These are phyloP conservation scores for Trachymyrmex cornetzi DNA, from an alignment of 1,140 invertebrate species.

Conservation along the genomic window DNA sequence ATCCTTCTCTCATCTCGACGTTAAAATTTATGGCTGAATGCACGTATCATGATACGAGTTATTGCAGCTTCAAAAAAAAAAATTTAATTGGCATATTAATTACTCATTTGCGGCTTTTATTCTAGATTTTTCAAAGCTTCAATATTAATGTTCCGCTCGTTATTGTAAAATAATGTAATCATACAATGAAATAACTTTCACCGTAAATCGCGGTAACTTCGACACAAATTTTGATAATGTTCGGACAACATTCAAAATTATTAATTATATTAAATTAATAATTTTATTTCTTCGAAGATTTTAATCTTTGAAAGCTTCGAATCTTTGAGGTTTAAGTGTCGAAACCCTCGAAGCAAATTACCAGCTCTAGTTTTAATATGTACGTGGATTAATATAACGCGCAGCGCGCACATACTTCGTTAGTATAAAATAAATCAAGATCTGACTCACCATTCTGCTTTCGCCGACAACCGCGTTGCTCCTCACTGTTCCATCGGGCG, in stretches of 20 bases:
- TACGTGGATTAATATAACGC: neutral
- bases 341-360: too few species aligned
- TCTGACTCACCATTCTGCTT: conserved; percentile 81
- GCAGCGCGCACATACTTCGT: neutral
- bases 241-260: too few species aligned
- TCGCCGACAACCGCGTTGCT: conserved; percentile 88
- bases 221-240: too few species aligned
- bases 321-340: too few species aligned
- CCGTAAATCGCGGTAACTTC: too few species aligned
- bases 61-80: neutral
- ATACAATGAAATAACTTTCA: too few species aligned
- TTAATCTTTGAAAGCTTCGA: too few species aligned
- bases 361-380: neutral
- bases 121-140: neutral
- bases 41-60: neutral
- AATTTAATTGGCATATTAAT: neutral
- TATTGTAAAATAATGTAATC: neutral
- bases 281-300: too few species aligned
- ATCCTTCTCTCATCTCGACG: neutral
- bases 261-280: too few species aligned
- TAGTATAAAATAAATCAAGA: conserved; percentile 27
- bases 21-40: neutral
- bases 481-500: conserved; percentile 79
- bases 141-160: neutral
- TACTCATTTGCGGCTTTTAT: neutral